Base-by-base conservation (phyloP, 1,140 invertebrate genomes). In the Ectropis grisescens region DNA sequence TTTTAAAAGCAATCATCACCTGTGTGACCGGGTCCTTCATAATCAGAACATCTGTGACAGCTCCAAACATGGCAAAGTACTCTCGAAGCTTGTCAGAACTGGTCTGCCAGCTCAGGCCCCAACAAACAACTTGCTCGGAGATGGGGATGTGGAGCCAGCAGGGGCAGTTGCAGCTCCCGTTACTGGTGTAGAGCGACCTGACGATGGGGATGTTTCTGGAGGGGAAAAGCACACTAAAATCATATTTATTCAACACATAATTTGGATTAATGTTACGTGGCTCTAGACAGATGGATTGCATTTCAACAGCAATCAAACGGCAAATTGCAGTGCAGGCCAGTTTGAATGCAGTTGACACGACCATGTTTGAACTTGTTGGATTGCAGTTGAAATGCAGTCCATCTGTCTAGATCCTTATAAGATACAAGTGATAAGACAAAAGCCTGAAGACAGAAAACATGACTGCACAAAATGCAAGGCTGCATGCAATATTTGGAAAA, bases 1-100 rank as follows among this genome's bases (percentile, higher is more conserved):
- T n/a, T n/a, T n/a, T n/a, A n/a, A n/a, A n/a, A n/a, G n/a, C 16
- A 3, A 19, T 19, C 10, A 35, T 61, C 41, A 95, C 94, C 92
- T 95, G 93, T 41, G 93, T 95, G 9, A 95, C 90, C 1, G 93
- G 93, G 84, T 96, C 93, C 85, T 95, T 96, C 93, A 95, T 95
- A 56, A 96, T 95, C 29, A 95, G 88, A 27, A 95, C 93, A 68
- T 96, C 93, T n/a, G 93, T 93, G 38, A 96, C 93, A 2, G 90
- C 90, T 32, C 94, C 94, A 57, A 95, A 96, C 89, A 94, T 94
- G 33, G 91, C 90, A 59, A 96, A 96, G 67, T 96, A 95, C 49
- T 95, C 92, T 52, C 91, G 85, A 4, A 96, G 85, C 69, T 95
- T 95, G 69, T 96, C 93, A 19, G 91, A 91, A 52, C 92, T 93